Evolutionary conservation across 2,888 invertebrate genomes (phyloP), one percentile per base, ranked within the genome.

Genomic region (Cryptocephalus moraei): DNA sequence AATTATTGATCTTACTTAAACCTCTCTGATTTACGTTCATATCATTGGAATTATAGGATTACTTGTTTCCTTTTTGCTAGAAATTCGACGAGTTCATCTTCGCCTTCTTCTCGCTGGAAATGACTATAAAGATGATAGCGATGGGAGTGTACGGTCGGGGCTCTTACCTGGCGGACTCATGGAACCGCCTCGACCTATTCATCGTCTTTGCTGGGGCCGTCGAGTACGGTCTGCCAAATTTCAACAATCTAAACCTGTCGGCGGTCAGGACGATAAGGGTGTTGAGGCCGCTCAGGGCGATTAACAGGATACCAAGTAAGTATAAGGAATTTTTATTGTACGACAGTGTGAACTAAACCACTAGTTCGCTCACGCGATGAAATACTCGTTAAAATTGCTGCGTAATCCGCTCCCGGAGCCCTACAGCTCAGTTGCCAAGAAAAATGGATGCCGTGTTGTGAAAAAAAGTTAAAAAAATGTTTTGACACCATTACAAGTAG

Each of bases 221-320:
- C 59, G 93, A 93, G 74, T 93, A 93, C 69, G 85, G 90, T 67
- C 75, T 96, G 66, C 61, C 61, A 3, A 89, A 94, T 70, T 89
- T 95, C 68, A 94, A 96, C 71, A 96, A 95, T 74, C 87, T 99
- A 73, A 99, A 97, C 75, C 77, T 99, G 69, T 94, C 97, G 52
- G 95, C 99, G 48, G 97, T 99, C 68, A 80, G 99, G 65, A 99
- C 99, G 54, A 95, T 99, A 67, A 81, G 99, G 67, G 99, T 99
- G 54, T 78, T 99, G 54, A 77, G 99, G 67, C 99, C 99, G 42
- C 76, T 99, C 57, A 76, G 99, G 60, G 99, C 99, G 55, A 99
- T 99, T 74, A 99, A 99, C 79, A 84, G 99, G 71, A 99, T 99
- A 81, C 99, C 99, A 69, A 99, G 97, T 92, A 78, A 91, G 92